Evolutionary conservation across 64 coral and sea anemone species (phyloP), one percentile per base, ranked within the genome.

Genomic region (Pocillopora damicornis): DNA sequence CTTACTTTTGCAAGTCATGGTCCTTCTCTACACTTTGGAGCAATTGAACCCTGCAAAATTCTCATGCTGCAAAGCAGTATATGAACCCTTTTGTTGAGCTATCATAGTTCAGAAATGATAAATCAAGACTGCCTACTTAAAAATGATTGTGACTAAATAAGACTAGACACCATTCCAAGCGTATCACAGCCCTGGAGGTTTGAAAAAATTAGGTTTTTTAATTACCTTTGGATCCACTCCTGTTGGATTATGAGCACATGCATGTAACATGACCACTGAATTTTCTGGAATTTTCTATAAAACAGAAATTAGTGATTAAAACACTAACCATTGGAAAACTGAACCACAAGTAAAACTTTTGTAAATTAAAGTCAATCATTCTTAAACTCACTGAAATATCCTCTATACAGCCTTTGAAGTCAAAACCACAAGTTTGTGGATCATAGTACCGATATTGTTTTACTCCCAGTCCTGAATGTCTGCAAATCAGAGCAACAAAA

Each of bases 181-280:
- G 7, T 51, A 7, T 51, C 42, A 51, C 42, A 51, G 0, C 42
- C 42, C 42, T 51, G 42, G 7, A 51, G 42, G 2, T 51, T 51
- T 51, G 42, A 51, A 51, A 51, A 51, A 51, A 51, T 4, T 4
- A 4, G 2, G 2, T 51, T 51, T 45, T 17, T 10, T 10, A 63
- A 38, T 25, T 90, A 99, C 97, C 90, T 99, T 99, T 16, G 97
- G 97, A 36, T 99, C 97, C 0, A 99, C 97, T 42, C 97, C 97
- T 77, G 97, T 99, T 12, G 97, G 97, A 75, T 99, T 99, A 67
- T 99, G 97, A 66, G 97, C 97, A 93, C 97, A 99, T 2, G 93
- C 97, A 89, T 99, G 97, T 7, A 99, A 87, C 17, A 99, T 18
- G 17, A 99, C 37, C 11, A 95, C 65, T 51, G 97, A 99, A 16